These are phyloP conservation scores for Pteronotus mesoamericanus DNA, from an alignment of 2,797 vertebrate genomes.

Conservation along the genomic window DNA sequence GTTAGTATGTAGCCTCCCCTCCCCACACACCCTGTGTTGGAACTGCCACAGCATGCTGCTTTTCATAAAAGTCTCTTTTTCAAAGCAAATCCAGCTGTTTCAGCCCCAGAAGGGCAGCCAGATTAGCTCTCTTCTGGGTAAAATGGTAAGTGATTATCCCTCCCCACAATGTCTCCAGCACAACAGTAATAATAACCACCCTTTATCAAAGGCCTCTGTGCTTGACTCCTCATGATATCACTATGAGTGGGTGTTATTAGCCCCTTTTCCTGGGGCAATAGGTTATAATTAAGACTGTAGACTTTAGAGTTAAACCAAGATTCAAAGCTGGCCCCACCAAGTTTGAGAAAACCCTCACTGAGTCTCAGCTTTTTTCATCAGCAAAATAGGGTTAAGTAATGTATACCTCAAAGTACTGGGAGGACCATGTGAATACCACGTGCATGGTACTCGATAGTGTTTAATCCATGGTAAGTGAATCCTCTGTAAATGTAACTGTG, in stretches of 20 bases:
- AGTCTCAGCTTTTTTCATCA: neutral
- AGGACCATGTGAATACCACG: neutral
- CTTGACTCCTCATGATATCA: neutral
- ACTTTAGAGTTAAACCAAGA: neutral
- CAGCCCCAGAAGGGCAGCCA: neutral
- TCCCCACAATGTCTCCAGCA: neutral
- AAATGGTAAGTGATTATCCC: neutral
- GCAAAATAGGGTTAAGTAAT: neutral
- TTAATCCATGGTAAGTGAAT: neutral
- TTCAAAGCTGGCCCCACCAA: neutral
- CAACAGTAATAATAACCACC: neutral
- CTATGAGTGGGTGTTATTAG: neutral
- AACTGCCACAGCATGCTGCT: conserved; percentile 11
- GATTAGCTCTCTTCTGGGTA: conserved; percentile 33
- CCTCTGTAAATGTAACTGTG: neutral
- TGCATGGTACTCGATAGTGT: neutral
- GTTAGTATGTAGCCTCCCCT: neutral
- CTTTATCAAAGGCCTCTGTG: neutral
- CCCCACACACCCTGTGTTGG: neutral
- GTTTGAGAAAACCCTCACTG: neutral
- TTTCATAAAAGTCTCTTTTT: conserved; percentile 18
- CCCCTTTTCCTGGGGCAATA: neutral
- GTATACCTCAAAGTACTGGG: neutral
- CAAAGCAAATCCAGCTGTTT: conserved; percentile 27
- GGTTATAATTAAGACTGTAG: conserved; percentile 3